phyloP scores from a whole-genome alignment of 2,888 invertebrate genomes.

The Polyploca ridens region DNA sequence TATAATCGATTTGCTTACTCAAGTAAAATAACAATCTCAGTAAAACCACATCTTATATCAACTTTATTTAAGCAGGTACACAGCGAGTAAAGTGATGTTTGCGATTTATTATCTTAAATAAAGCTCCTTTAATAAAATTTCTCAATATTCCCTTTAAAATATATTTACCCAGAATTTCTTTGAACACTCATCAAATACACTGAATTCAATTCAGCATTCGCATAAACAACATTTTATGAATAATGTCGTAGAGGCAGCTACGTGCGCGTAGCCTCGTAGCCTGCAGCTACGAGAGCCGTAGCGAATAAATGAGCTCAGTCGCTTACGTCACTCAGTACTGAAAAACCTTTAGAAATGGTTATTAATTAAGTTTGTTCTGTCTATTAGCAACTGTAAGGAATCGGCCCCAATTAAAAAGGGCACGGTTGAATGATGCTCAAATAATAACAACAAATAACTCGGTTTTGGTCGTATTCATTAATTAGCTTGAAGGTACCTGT shows the following conservation, averaged over 20 bases:
- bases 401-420: constrained; percentile 3
- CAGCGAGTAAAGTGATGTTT: neutral
- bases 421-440: neutral
- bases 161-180: constrained; percentile 1
- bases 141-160: neutral
- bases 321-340: neutral
- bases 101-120: neutral
- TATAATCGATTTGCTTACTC: neutral
- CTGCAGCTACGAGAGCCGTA: neutral
- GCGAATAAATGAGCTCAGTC: constrained; percentile 1
- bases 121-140: neutral
- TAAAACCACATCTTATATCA: too few relatives aligned
- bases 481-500: neutral
- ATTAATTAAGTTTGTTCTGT: constrained; percentile 6
- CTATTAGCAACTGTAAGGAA: neutral
- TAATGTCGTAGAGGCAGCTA: constrained; percentile 6
- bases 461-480: neutral
- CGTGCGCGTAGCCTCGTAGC: neutral
- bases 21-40: neutral
- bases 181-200: constrained; percentile 3
- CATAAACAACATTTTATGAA: neutral
- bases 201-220: neutral
- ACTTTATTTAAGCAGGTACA: too few relatives aligned
- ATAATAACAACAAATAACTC: constrained; percentile 6
- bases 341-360: neutral